A percentile compares a stretch with the other conserved stretches of the same genome.
phyloP scores from a whole-genome alignment of 2,113 vertebrate species.

The Mesocricetus auratus region DNA sequence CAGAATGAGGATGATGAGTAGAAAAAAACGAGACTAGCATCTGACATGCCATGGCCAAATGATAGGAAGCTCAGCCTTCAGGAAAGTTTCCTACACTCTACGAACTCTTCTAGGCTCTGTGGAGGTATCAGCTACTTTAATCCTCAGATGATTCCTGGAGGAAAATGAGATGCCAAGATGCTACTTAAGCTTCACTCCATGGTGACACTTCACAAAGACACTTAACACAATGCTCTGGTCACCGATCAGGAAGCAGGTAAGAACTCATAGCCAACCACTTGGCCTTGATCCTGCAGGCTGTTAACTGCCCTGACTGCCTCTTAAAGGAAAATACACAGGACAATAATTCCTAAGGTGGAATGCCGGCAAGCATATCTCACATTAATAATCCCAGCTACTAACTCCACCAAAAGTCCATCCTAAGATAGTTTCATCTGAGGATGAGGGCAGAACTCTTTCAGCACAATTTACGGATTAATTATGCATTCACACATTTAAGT shows the following conservation, averaged over 20 bases:
- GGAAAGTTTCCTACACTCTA: background rate
- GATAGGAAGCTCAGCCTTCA: background rate
- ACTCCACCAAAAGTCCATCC: background rate
- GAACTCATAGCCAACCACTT: background rate
- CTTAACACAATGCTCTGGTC: background rate
- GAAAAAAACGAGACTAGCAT: background rate
- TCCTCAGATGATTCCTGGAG: background rate
- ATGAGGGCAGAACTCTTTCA: background rate
- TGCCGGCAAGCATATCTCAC: background rate
- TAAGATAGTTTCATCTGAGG: background rate
- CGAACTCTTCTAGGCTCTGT: background rate
- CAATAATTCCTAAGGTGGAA: background rate
- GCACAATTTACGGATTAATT: background rate
- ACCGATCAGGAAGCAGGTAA: background rate
- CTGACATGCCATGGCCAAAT: background rate
- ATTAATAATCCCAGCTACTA: background rate
- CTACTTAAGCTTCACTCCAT: background rate
- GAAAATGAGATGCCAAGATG: background rate
- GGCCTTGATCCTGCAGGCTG: background rate
- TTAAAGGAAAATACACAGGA: background rate
- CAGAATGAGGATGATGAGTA: no score
- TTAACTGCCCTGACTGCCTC: background rate
- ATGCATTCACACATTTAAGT: constrained; percentile 4
- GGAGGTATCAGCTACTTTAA: background rate
- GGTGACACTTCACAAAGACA: background rate